Percentiles rank a stretch among this genome's conserved stretches.
phyloP scores from a whole-genome alignment of 2,113 vertebrate genomes.

The Anseranas semipalmata region DNA sequence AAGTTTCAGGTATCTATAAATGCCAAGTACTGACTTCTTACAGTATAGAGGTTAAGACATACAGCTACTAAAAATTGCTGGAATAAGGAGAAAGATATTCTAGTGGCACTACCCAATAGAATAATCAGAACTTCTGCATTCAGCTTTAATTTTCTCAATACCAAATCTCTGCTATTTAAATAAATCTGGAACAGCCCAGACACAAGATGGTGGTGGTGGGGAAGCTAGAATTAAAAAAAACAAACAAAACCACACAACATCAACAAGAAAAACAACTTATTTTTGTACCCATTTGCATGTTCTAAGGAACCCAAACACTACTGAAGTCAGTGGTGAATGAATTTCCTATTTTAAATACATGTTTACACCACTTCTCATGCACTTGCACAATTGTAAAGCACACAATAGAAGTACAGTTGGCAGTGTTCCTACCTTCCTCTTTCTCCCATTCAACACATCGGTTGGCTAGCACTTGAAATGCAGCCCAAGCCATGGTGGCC shows the following conservation, averaged over 20 bases:
- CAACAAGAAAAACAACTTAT: not conserved
- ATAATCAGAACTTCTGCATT: not conserved
- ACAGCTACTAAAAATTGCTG: not conserved
- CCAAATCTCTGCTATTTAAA: not conserved
- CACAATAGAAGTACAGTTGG: accelerated
- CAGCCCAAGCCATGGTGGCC: conserved; percentile 98
- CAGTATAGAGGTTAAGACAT: not conserved
- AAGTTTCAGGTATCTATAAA: not conserved
- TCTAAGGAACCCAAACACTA: not conserved
- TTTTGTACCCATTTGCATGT: not conserved
- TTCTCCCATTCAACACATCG: conserved; percentile 99
- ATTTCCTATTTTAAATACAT: not conserved
- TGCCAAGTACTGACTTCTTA: not conserved
- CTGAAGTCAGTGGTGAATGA: not conserved
- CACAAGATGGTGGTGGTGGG: not conserved
- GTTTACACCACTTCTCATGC: not conserved
- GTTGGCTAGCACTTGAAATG: conserved; percentile 97
- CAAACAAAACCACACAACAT: not conserved
- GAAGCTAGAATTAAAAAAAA: not conserved
- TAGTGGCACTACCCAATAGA: not conserved
- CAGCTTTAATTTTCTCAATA: not conserved
- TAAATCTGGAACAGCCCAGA: not conserved
- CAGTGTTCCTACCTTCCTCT: conserved; percentile 86
- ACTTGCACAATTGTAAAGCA: not conserved
- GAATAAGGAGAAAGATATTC: not conserved